Base-by-base conservation (phyloP, 2,797 vertebrate species). In the Sitta carolinensis region DNA sequence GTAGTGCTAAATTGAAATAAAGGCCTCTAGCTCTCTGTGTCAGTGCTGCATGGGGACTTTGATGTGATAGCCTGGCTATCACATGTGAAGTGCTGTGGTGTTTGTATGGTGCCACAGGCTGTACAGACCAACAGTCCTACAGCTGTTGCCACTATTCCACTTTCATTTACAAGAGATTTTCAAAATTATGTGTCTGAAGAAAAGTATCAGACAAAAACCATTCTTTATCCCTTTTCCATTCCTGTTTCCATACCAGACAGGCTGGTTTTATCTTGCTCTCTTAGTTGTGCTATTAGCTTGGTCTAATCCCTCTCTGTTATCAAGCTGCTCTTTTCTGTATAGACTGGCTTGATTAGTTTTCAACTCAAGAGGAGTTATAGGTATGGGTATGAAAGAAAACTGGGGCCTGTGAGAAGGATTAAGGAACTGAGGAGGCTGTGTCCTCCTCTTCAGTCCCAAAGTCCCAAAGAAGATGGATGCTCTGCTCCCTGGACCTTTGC, bases 401-500 rank as follows among this genome's bases (percentile, higher is more conserved):
- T 15, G 76, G 45, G 26, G 19, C 42, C n/a, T 75, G 50, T 19
- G 22, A 87, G 77, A 84, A 84, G 17, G 12, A 16, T 84, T 91
- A 84, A 63, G 72, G 74, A 73, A 27, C 29, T 62, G 42, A 45
- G 36, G 73, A 90, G 64, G 62, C 47, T 92, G 19, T 82, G 47
- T 42, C 55, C 47, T 84, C 11, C 15, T 79, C 61, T 22, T 83
- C 48, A 32, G 67, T 58, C 32, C 38, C 27, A 40, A 69, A 89
- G 58, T 16, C 18, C 50, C 34, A 80, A 90, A 80, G 42, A 58
- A 30, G 59, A 63, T 51, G 63, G 42, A 69, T 16, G 21, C 15
- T 83, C 61, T 74, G 87, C 76, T 93, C 73, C 47, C 63, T 90
- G 72, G 89, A 92, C 83, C 85, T 82, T 87, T 84, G 50, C 62